Evolutionary conservation across 2,113 vertebrate genomes (phyloP).

Genomic region (Pelusios castaneus): DNA sequence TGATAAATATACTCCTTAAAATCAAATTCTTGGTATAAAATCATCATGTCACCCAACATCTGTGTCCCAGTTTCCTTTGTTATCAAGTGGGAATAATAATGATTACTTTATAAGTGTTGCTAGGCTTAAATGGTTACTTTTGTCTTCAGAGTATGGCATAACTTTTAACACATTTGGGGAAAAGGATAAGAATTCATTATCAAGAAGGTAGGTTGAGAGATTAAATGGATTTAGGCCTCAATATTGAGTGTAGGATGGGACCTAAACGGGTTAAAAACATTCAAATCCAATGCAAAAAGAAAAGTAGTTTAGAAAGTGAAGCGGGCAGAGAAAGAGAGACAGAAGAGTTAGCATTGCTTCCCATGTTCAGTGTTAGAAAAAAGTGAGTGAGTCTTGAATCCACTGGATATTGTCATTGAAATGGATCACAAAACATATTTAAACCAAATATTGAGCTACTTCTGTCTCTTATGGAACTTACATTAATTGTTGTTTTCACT

Average conservation of each 20-base stretch:
- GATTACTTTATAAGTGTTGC: background rate
- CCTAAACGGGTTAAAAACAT: background rate
- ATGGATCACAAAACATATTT: background rate
- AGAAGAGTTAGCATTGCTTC: too few species aligned
- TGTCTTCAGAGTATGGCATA: background rate
- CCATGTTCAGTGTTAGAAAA: too few species aligned
- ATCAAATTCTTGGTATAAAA: background rate
- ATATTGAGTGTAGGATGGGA: too few species aligned
- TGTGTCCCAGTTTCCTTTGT: background rate
- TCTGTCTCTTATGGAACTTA: background rate
- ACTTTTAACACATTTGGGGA: background rate
- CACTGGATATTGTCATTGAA: too few species aligned
- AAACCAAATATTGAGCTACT: background rate
- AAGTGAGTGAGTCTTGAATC: too few species aligned
- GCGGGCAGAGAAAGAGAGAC: background rate
- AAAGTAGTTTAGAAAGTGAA: background rate
- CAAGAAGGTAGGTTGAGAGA: background rate
- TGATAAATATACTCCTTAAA: background rate
- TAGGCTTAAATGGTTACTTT: background rate
- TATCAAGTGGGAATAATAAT: background rate
- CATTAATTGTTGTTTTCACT: background rate
- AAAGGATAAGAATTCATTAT: background rate
- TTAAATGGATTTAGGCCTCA: too few species aligned
- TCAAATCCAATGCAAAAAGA: background rate
- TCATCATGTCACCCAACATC: background rate